Conservation (phyloP, 2,113 vertebrate species). For the Cyphomyrus discorhynchus region DNA sequence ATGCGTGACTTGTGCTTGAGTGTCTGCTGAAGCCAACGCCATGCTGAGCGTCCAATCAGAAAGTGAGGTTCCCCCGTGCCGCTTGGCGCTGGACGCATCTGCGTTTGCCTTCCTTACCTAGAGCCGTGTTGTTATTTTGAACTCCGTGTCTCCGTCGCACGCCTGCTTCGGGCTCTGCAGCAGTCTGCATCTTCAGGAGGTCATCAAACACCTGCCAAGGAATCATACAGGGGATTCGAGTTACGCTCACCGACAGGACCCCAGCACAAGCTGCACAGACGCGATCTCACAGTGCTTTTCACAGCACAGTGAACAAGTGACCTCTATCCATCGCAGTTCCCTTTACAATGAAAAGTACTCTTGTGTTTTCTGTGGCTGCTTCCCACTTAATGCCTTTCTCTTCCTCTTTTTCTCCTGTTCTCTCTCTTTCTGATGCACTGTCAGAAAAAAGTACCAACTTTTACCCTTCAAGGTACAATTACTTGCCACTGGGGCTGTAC, state of each 20-base stretch:
- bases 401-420: background rate
- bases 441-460: background rate
- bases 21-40: background rate
- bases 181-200: slow-evolving; percentile 49
- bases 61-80: background rate
- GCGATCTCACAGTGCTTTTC: background rate
- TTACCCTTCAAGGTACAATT: background rate
- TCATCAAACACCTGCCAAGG: slow-evolving; percentile 56
- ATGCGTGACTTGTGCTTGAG: background rate
- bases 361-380: background rate
- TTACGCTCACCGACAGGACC: background rate
- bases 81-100: background rate
- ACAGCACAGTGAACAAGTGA: background rate
- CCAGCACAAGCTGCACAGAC: background rate
- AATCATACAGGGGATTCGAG: background rate
- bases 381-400: background rate
- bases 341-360: background rate
- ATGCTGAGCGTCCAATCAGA: background rate
- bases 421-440: background rate
- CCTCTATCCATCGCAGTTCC: background rate
- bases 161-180: slow-evolving; percentile 20
- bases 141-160: slow-evolving; percentile 23
- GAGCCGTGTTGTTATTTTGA: slow-evolving; percentile 15
- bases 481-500: background rate
- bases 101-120: slow-evolving; percentile 21